Base-by-base conservation (phyloP, 2,113 vertebrate species). In the Bostrychus sinensis region DNA sequence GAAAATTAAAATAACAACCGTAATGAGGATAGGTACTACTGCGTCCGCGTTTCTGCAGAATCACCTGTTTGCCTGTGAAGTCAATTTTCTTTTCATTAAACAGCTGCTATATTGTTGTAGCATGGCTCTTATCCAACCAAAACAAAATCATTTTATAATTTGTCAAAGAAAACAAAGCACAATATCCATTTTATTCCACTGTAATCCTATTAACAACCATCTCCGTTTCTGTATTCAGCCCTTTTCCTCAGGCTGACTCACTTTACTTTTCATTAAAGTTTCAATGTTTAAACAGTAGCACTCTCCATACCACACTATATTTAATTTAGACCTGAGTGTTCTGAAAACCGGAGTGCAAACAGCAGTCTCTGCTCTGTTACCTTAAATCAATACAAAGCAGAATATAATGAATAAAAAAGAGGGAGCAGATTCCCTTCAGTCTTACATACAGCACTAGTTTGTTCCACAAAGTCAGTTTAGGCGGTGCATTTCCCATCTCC, bases 321-420 rank as follows among this genome's bases (percentile, higher is more conserved):
- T 58, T 45, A 26, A 48, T 42, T 46, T 41, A 54, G 17, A 50
- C 20, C 34, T 39, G 42, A 39, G 46, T 28, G 38, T 66, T 66
- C 70, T 66, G 25, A 48, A 53, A 56, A 60, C 41, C 57, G 19
- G 48, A 70, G 53, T 61, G 64, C 65, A 79, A 72, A 71, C 59
- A 64, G 14, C 36, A 41, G 46, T 16, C 14, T 19, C 43, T 28
- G 41, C 39, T 69, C 25, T 51, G 54, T 54, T 70, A 77, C 5
- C 3, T 7, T 0, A 48, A 75, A 72, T 78, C 72, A 61, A 81
- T 74, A 70, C 45, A 12, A 51, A 64, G 41, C 30, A 42, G 54
- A 81, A 76, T 45, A 22, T 63, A 58, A 72, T 56, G 50, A 70
- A 70, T 48, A 65, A 57, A 67, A 63, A 46, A 64, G 22, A 75